phyloP scores from a whole-genome alignment of 2,113 vertebrate species.

The Seriola quinqueradiata region DNA sequence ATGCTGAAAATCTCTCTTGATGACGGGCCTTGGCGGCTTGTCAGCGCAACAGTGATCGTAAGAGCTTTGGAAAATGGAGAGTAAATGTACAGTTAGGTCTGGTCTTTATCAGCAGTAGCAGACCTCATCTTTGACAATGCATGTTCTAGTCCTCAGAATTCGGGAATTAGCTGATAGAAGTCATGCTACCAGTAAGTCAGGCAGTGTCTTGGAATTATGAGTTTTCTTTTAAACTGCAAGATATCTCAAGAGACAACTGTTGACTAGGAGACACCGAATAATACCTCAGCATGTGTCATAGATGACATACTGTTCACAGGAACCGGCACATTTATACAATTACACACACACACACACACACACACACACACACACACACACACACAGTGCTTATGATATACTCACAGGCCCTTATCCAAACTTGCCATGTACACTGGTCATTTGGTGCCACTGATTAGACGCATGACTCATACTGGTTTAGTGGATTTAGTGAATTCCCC shows the following conservation, averaged over 20 bases:
- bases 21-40: conserved; percentile 36
- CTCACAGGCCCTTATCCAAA: conserved; percentile 42
- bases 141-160: conserved; percentile 33
- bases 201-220: background rate
- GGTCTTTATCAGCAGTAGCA: conserved; percentile 65
- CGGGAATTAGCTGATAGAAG: conserved; percentile 31
- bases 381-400: conserved; percentile 1
- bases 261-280: background rate
- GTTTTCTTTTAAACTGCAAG: conserved; percentile 18
- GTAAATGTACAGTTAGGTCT: conserved; percentile 44
- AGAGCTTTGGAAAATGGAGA: conserved; percentile 38
- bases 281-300: conserved; percentile 2
- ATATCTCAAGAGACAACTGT: conserved; percentile 42
- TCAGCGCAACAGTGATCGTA: conserved; percentile 3
- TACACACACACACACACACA: background rate
- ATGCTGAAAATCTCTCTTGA: conserved; percentile 39
- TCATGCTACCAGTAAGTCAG: conserved; percentile 32
- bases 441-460: conserved; percentile 52
- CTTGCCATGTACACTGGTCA: conserved; percentile 20
- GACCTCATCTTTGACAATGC: conserved; percentile 47
- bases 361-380: background rate
- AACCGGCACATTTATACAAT: background rate
- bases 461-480: conserved; percentile 64
- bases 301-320: conserved; percentile 6
- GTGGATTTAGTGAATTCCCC: conserved; percentile 60